Base-by-base conservation (phyloP, 2,888 invertebrate species). In the Andrena flavipes region DNA sequence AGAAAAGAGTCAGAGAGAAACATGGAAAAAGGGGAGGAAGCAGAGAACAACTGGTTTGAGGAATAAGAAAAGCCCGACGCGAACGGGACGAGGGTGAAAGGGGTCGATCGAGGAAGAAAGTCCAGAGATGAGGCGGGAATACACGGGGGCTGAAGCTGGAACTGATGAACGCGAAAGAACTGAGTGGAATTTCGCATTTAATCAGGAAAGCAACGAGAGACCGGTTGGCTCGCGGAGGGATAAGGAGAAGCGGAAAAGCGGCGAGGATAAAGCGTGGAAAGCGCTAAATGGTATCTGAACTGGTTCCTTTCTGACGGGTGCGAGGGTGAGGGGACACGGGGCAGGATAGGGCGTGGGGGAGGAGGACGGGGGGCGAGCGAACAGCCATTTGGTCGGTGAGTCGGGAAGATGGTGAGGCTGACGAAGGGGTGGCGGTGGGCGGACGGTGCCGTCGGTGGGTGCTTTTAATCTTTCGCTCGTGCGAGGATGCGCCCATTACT, bases 111-210 rank as follows among this genome's bases (percentile, higher is more conserved):
- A 54, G 63, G 59, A 56, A 71, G 59, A 69, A 68, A 51, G 63
- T 62, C 20, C 51, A 33, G 59, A 30, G 76, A 70, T 42, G 63
- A 74, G 75, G 68, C 67, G 63, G 62, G 75, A 70, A 74, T 64
- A 79, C 65, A 30, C 64, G 71, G 62, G 79, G 71, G 70, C 77
- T 56, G 70, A 70, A 78, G 80, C 76, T 79, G 65, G 70, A 85
- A 85, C 82, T 79, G 87, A 86, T 85, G 82, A 84, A 86, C 84
- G 85, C 80, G 86, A 86, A 90, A 88, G 88, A 90, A 90, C 87
- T 82, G 84, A 84, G 90, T 80, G 88, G 89, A 91, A 92, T 91
- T 91, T 91, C 89, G 89, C 90, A 91, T 92, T 92, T 92, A 92
- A 92, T 92, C 91, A 92, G 89, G 76, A 85, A 84, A 89, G 85